A percentile compares a stretch with the other conserved stretches of the same genome.
Evolutionary conservation across 2,888 invertebrate genomes (phyloP).

Genomic region (Orchesella flavescens): DNA sequence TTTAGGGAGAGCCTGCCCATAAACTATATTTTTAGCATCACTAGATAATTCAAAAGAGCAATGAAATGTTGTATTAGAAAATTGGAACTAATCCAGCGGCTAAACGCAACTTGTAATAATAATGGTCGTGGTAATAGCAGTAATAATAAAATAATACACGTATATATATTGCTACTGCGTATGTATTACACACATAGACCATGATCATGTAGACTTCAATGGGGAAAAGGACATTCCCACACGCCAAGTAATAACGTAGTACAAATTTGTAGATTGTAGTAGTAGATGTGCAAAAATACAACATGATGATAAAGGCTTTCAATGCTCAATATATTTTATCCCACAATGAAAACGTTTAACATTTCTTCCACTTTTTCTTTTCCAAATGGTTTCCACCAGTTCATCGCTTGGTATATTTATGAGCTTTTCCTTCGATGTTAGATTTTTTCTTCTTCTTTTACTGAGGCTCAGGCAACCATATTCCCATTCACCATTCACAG

Average conservation of each 20-base stretch:
- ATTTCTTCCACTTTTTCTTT: conserved; percentile 1
- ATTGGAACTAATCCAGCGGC: conserved; percentile 27
- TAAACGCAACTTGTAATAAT: conserved; percentile 26
- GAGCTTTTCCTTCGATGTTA: not conserved
- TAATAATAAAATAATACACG: conserved; percentile 13
- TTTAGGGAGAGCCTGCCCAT: not conserved
- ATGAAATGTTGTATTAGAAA: not conserved
- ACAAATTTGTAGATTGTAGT: not conserved
- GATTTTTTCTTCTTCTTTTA: not conserved
- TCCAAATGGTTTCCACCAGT: not conserved
- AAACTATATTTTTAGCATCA: not conserved
- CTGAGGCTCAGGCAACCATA: not conserved
- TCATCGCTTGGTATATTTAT: not conserved
- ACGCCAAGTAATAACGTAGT: not conserved
- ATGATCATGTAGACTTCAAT: no score
- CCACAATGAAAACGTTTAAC: not conserved
- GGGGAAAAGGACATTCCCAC: not conserved
- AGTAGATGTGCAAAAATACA: not conserved
- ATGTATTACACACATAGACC: not conserved
- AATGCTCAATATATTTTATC: not conserved
- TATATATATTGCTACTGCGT: not conserved
- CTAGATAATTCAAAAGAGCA: conserved; percentile 2
- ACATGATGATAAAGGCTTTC: not conserved
- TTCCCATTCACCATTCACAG: no score
- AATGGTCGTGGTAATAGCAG: conserved; percentile 13